phyloP scores from a whole-genome alignment of 1,140 invertebrate species.

The Planococcus citri region DNA sequence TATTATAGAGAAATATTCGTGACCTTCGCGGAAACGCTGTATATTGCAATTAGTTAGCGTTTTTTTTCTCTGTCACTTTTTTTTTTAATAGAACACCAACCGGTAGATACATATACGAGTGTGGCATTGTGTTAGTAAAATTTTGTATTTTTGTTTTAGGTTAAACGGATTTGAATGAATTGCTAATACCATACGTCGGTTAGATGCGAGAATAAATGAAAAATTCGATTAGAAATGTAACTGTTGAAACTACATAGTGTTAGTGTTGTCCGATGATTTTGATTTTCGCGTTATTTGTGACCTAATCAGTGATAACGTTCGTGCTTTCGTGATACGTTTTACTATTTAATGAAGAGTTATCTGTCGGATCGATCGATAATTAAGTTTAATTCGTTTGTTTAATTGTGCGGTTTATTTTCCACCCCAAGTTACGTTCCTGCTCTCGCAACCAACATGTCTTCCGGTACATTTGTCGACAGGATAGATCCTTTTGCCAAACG shows the following conservation, averaged over 20 bases:
- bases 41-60: not conserved
- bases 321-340: not conserved
- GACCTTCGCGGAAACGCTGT: not conserved
- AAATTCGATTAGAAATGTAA: not conserved
- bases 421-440: not conserved
- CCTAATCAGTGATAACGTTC: not conserved
- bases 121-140: not conserved
- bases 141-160: slow-evolving; percentile 3
- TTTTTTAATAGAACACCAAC: too few relatives aligned
- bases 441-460: slow-evolving; percentile 21
- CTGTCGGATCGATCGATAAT: too few relatives aligned
- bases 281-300: not conserved
- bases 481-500: slow-evolving; percentile 47
- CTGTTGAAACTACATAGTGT: not conserved
- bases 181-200: not conserved
- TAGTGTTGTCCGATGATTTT: not conserved
- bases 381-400: not conserved
- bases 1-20: not conserved
- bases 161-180: not conserved
- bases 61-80: too few relatives aligned
- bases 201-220: not conserved
- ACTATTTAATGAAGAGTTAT: not conserved
- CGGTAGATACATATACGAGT: not conserved
- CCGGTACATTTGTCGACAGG: slow-evolving; percentile 41
- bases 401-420: not conserved